Conservation (phyloP, 2,888 invertebrate genomes). For the Caenorhabditis sulstoni region DNA sequence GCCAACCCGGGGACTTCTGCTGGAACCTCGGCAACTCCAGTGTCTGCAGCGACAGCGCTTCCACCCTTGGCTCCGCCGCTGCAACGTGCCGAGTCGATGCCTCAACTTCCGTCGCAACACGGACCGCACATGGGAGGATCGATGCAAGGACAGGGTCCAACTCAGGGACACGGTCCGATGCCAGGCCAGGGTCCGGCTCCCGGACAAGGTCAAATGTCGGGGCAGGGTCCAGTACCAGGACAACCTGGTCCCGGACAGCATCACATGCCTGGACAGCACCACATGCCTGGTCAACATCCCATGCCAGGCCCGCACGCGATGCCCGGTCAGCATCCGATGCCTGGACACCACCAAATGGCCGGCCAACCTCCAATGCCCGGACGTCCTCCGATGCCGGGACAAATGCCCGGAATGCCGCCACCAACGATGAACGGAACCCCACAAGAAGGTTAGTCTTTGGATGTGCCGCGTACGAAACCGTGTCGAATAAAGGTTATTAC, state of each 20-base stretch:
- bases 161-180: too few species aligned
- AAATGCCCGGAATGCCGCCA: conserved; percentile 22
- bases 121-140: not conserved
- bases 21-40: conserved; percentile 4
- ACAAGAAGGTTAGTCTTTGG: conserved; percentile 32
- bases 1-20: not conserved
- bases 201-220: too few species aligned
- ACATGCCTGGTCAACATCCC: too few species aligned
- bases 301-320: too few species aligned
- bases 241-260: too few species aligned
- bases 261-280: too few species aligned
- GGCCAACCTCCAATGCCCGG: conserved; percentile 15
- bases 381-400: not conserved
- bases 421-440: conserved; percentile 31
- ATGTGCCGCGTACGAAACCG: conserved; percentile 7
- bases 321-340: too few species aligned
- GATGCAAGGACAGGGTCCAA: not conserved
- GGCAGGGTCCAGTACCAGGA: too few species aligned
- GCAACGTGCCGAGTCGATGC: conserved; percentile 42
- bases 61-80: conserved; percentile 32
- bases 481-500: conserved; percentile 51
- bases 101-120: conserved; percentile 40
- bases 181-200: too few species aligned
- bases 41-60: not conserved
- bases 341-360: not conserved